Base-by-base conservation (phyloP, 1,140 invertebrate genomes). In the Anoplolepis gracilipes region DNA sequence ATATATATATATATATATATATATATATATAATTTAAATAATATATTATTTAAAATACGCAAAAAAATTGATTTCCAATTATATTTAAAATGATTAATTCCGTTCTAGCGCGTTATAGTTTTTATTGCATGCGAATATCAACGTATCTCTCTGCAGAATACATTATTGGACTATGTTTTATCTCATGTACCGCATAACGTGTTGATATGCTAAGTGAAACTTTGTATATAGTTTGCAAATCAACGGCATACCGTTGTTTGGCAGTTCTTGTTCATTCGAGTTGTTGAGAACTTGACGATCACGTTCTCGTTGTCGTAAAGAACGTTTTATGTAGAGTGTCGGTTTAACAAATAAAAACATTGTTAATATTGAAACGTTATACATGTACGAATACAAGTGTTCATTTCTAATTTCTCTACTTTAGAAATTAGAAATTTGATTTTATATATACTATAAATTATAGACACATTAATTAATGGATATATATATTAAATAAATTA, bases 201-300 rank as follows among this genome's bases (percentile, higher is more conserved):
- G 72, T 72, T 86, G 88, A 89, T 89, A 86, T 84, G 88, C 86
- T 85, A 82, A 86, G 70, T 86, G 86, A 86, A 89, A 89, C 87
- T 89, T 86, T 88, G 88, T 86, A 86, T 79, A 84, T 72, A 33
- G 65, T 77, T 69, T 77, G 84, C 77, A 77, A 72, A 81, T 85
- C 65, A 84, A 75, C 81, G 33, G 28, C 28, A 28, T 82, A 13
- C 53, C 67, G 78, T 16, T 25, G 36, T 36, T 57, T 46, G 64
- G 42, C 62, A 11, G 22, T 86, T 84, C 85, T 86, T 86, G 81
- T 84, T 75, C 59, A 72, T 53, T n/a, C 46, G 61, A 65, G 85
- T 73, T 82, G 67, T 46, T 25, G 67, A 59, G 67, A 82, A 82
- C 78, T 82, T 82, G 28, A 53, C 67, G 67, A 82, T 82, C 78